phyloP scores from a whole-genome alignment of 2,888 invertebrate genomes.

The Diachrysia chrysitis region DNA sequence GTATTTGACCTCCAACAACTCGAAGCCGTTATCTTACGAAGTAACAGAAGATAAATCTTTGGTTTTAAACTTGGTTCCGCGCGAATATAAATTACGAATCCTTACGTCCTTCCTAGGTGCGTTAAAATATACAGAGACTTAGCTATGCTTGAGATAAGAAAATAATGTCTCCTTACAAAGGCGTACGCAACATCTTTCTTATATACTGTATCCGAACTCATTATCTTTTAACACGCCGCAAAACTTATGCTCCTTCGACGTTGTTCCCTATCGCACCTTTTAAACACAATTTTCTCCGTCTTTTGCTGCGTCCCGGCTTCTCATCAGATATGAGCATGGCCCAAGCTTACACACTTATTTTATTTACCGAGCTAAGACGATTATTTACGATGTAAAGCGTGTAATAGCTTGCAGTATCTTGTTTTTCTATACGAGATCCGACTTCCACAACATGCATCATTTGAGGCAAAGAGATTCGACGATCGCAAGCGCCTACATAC shows the following conservation, averaged over 20 bases:
- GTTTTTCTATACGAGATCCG: slow-evolving; percentile 77
- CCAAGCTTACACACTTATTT: slow-evolving; percentile 82
- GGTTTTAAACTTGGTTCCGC: slow-evolving; percentile 75
- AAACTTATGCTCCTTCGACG: slow-evolving; percentile 82
- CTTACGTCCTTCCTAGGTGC: slow-evolving; percentile 77
- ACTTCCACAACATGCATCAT: slow-evolving; percentile 81
- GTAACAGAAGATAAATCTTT: slow-evolving; percentile 80
- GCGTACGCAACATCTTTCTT: slow-evolving; percentile 81
- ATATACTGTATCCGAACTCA: slow-evolving; percentile 80
- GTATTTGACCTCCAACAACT: slow-evolving; percentile 75
- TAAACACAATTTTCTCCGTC: slow-evolving; percentile 83
- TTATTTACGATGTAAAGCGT: slow-evolving; percentile 86
- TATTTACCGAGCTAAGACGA: slow-evolving; percentile 84
- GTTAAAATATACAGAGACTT: slow-evolving; percentile 76
- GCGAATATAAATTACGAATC: slow-evolving; percentile 80
- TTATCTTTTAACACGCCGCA: slow-evolving; percentile 86
- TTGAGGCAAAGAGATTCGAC: slow-evolving; percentile 73
- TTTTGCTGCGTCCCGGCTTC: slow-evolving; percentile 76
- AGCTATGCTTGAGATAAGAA: slow-evolving; percentile 78
- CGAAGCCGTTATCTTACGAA: slow-evolving; percentile 69
- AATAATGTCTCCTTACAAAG: slow-evolving; percentile 79
- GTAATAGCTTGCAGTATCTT: slow-evolving; percentile 84
- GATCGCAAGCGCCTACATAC: slow-evolving; percentile 71
- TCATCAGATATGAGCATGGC: slow-evolving; percentile 84
- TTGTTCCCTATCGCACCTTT: slow-evolving; percentile 81